These are phyloP conservation scores for Aphelenchoides besseyi DNA, from an alignment of 1,140 invertebrate genomes.

Conservation along the genomic window DNA sequence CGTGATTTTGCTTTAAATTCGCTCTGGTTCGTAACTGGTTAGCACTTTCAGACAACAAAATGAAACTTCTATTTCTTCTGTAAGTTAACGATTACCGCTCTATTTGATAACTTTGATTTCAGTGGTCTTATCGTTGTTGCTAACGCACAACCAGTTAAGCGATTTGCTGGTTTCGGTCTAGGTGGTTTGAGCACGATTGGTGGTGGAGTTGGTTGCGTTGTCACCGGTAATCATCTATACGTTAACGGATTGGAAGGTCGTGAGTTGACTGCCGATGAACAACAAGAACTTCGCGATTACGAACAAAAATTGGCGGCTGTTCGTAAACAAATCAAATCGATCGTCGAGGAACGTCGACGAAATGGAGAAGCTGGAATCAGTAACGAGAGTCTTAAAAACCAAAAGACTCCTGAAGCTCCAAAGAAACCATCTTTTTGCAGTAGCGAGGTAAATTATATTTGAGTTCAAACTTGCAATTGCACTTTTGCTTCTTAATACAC, in stretches of 20 bases:
- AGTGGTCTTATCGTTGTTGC: constrained; percentile 4
- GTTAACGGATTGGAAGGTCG: constrained; percentile 41
- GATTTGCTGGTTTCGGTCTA: constrained; percentile 41
- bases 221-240: constrained; percentile 38
- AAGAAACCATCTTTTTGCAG: constrained; percentile 47
- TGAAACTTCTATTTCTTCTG: constrained; percentile 15
- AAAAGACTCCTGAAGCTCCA: constrained; percentile 32
- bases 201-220: constrained; percentile 45
- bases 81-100: background rate
- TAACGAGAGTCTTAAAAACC: background rate
- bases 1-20: too few relatives aligned
- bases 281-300: constrained; percentile 36
- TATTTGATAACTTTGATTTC: background rate
- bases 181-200: constrained; percentile 28
- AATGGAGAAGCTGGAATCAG: background rate
- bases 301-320: constrained; percentile 36
- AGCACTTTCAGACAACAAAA: too few relatives aligned
- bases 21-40: too few relatives aligned
- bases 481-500: too few relatives aligned
- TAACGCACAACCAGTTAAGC: constrained; percentile 35
- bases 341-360: constrained; percentile 22
- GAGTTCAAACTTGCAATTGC: too few relatives aligned
- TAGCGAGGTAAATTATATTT: too few relatives aligned
- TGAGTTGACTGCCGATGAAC: constrained; percentile 41
- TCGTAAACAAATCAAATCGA: constrained; percentile 28